Base-by-base conservation (phyloP, 2,113 vertebrate genomes). In the Alethe castanea region DNA sequence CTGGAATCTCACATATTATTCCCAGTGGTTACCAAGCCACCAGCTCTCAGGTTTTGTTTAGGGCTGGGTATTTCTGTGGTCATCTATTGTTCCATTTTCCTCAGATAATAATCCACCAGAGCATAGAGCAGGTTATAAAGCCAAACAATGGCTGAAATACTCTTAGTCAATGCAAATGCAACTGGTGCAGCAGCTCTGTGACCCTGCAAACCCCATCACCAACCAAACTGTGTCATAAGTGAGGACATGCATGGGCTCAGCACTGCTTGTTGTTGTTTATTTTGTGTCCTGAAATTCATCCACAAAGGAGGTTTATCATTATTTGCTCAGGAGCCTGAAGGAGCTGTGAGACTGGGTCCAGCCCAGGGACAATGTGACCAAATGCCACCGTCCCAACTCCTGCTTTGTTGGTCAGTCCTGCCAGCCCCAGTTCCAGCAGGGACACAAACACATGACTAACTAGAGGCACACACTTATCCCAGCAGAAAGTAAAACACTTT, bases 141-240 rank as follows among this genome's bases (percentile, higher is more conserved):
- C 80, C 62, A 93, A 85, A 87, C 93, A 87, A 87, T 59, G 79
- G 70, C 66, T 85, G 38, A 61, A 95, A 76, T 38, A 6, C 47
- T 72, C 92, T 95, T 91, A 92, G 87, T 89, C 93, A 95, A 87
- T 85, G 77, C 77, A 96, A 92, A 90, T 65, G 31, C 28, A 87
- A 84, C 81, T 25, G 44, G 77, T 91, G 56, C 19, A 45, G 86
- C 71, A 94, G 91, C 92, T 65, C 81, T 19, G 6, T 2, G 31
- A 44, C 67, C 67, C 80, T 28, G 66, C n/a, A 18, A 16, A 76
- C 36, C 56, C 29, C 1, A 3, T 33, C 89, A 36, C 40, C 14
- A 4, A 20, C 12, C 47, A 28, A 52, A 52, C 50, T 52, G 64
- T 64, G 28, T 56, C 56, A 52, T 10, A 45, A 71, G 35, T 8